Base-by-base conservation (phyloP, 2,113 vertebrate species). In the Cyprinodon tularosa region DNA sequence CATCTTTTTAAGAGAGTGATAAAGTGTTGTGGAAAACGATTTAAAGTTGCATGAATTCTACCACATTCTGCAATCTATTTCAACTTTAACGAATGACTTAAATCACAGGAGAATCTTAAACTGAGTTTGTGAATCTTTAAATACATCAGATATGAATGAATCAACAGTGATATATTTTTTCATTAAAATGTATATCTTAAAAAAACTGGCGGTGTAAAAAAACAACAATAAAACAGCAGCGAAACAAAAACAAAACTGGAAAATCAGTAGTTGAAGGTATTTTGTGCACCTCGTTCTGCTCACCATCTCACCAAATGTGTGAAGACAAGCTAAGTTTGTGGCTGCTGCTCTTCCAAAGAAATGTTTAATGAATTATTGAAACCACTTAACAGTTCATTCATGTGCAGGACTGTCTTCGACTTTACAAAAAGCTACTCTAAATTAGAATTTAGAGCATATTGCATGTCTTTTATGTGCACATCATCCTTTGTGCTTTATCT, bases 311-410 rank as follows among this genome's bases (percentile, higher is more conserved):
- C 78, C 66, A 73, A 74, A 72, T 69, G 68, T 70, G 64, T 53
- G 68, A 60, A 71, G 73, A 69, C 83, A 88, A 59, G 62, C 81
- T 69, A 67, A 79, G 77, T 83, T 73, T 72, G 74, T 83, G 71
- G 88, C 76, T 74, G 82, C 68, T 79, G 69, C 77, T 89, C 86
- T 77, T 82, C 67, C 74, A 70, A 64, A 82, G 85, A 42, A 88
- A 75, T 82, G 76, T 76, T 71, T 77, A 62, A 60, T 93, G 73
- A 91, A 93, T 90, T 86, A 90, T 92, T 92, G 83, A 93, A 89
- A 72, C 40, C 88, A 88, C 87, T 88, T 88, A 88, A 87, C 74
- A 78, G 83, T 75, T 89, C 70, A 62, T 83, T 90, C 72, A 76
- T 78, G 72, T 78, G 72, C 71, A 77, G 29, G 13, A 4, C 76